A percentile compares a stretch with the other conserved stretches of the same genome.
Evolutionary conservation across 1,140 invertebrate genomes (phyloP).

Genomic region (Bradysia coprophila): DNA sequence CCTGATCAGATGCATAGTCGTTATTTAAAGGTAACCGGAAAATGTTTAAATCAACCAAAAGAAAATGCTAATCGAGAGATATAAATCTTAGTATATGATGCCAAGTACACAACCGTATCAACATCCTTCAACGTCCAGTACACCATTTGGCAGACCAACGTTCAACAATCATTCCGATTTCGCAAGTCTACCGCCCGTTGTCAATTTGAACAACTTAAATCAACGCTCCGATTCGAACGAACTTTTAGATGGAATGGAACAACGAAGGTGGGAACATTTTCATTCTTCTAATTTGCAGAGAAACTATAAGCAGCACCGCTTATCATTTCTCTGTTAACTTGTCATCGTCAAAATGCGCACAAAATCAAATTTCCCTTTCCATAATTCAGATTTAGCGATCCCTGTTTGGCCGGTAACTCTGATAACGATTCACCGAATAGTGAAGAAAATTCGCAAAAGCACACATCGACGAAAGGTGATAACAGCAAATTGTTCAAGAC

Average conservation of each 20-base stretch:
- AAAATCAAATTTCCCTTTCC: not conserved
- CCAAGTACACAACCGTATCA: too few relatives aligned
- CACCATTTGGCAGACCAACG: too few relatives aligned
- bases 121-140: too few relatives aligned
- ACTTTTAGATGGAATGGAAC: not conserved
- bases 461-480: constrained; percentile 12
- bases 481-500: constrained; percentile 18
- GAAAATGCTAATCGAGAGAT: too few relatives aligned
- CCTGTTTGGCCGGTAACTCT: constrained; percentile 20
- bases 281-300: not conserved
- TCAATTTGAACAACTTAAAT: not conserved
- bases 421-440: constrained; percentile 20
- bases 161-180: not conserved
- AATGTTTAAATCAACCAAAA: too few relatives aligned
- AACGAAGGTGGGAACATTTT: not conserved
- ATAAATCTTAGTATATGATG: too few relatives aligned
- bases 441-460: constrained; percentile 18
- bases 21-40: too few relatives aligned
- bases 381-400: constrained; percentile 17
- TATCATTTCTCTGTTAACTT: not conserved
- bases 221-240: not conserved
- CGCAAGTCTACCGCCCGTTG: not conserved
- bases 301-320: not conserved
- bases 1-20: too few relatives aligned
- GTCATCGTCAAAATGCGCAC: not conserved